A percentile compares a stretch with the other conserved stretches of the same genome.
phyloP scores from a whole-genome alignment of 2,113 vertebrate genomes.

The Oryzias melastigma region DNA sequence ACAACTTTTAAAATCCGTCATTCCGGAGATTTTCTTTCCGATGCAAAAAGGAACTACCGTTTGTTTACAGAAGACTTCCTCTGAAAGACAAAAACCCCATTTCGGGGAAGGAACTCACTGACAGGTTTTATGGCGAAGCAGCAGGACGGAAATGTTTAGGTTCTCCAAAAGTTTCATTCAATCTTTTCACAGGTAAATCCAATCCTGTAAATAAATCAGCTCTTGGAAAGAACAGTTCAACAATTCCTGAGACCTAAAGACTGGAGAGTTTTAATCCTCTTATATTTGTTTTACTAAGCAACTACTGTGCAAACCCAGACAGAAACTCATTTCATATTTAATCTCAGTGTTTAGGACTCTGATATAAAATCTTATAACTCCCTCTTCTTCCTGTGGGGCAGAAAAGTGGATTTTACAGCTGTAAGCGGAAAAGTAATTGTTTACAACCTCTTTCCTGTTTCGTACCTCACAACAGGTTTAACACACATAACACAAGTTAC shows the following conservation, averaged over 20 bases:
- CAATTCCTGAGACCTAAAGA: neutral
- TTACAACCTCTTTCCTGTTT: constrained; percentile 17
- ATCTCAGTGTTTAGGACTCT: constrained; percentile 3
- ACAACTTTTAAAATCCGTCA: no score
- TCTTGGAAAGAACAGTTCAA: neutral
- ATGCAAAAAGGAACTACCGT: no score
- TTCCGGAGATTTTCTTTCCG: no score
- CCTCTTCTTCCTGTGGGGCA: neutral
- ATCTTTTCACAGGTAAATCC: neutral
- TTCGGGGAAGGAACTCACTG: constrained; percentile 6
- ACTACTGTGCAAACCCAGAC: neutral
- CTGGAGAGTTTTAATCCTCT: neutral
- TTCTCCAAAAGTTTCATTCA: neutral
- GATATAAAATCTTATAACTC: constrained; percentile 2
- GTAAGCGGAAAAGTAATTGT: constrained; percentile 4
- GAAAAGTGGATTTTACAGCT: constrained; percentile 13
- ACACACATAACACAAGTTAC: constrained; percentile 24
- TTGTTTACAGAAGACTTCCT: constrained; percentile 13
- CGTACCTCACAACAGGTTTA: constrained; percentile 6
- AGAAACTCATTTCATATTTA: neutral
- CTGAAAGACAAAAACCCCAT: constrained; percentile 7
- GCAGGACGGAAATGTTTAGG: neutral
- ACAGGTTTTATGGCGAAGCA: neutral
- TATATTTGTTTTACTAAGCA: constrained; percentile 1
- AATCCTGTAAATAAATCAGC: neutral